These are phyloP conservation scores for Cercopithecus mona DNA, from an alignment of 2,113 vertebrate genomes.

Conservation along the genomic window DNA sequence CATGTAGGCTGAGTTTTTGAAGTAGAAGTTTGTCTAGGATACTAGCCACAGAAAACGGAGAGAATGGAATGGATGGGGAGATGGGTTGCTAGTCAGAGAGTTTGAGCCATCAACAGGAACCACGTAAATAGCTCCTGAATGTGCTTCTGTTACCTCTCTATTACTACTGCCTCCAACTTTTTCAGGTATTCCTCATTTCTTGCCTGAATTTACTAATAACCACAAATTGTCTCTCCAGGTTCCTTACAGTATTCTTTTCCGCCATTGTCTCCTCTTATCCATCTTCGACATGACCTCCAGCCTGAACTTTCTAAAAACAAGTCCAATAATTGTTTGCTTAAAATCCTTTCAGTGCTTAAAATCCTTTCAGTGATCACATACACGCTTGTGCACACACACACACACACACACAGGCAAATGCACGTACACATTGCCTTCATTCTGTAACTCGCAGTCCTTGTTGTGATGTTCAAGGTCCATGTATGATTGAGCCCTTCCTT, in stretches of 20 bases:
- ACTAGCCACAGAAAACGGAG: not conserved
- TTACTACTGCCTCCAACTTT: not conserved
- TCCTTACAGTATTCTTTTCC: not conserved
- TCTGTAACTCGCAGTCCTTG: not conserved
- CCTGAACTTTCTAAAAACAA: not conserved
- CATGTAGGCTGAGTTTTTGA: not conserved
- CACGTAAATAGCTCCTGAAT: not conserved
- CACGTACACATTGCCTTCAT: not conserved
- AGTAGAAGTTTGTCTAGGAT: not conserved
- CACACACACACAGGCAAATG: not conserved
- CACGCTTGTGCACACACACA: rapidly evolving
- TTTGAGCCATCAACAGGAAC: not conserved
- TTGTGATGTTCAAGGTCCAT: not conserved
- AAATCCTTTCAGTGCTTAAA: not conserved
- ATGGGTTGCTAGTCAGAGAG: not conserved
- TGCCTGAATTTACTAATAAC: not conserved
- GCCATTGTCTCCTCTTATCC: not conserved
- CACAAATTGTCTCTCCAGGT: not conserved
- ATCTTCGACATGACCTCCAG: not conserved
- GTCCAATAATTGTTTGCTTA: not conserved
- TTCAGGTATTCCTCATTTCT: not conserved
- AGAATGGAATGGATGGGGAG: not conserved
- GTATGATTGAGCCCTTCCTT: not conserved
- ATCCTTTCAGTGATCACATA: not conserved
- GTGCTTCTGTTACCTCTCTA: no score